Conservation (phyloP, 2,113 vertebrate genomes). For the Climacteris rufus region DNA sequence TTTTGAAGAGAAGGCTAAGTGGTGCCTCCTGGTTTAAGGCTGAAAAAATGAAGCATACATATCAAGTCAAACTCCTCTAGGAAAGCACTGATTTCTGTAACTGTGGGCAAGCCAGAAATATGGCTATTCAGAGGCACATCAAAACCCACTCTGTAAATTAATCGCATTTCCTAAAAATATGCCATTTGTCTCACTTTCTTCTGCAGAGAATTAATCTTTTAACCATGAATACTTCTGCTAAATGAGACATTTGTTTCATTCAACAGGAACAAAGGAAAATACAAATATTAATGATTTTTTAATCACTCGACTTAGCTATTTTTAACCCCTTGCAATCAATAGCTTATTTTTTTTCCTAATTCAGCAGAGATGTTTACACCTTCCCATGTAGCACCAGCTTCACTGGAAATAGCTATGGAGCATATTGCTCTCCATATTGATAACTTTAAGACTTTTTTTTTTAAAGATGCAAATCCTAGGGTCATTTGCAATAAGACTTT, state of each 20-base stretch:
- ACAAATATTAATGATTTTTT: neutral
- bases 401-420: neutral
- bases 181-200: neutral
- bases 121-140: neutral
- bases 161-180: neutral
- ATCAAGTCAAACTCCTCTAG: neutral
- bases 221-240: neutral
- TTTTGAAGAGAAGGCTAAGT: neutral
- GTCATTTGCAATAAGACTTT: neutral
- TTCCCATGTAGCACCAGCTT: neutral
- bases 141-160: neutral
- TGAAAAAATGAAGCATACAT: neutral
- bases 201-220: neutral
- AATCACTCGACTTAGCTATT: neutral
- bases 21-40: neutral
- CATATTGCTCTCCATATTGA: neutral
- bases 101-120: neutral
- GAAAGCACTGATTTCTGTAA: neutral
- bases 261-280: conserved; percentile 5
- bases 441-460: neutral
- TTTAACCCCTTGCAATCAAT: conserved; percentile 25
- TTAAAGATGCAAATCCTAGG: neutral
- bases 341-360: neutral
- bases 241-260: neutral
- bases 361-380: neutral